Conservation (phyloP, 2,797 vertebrate genomes). For the Salmo trutta region DNA sequence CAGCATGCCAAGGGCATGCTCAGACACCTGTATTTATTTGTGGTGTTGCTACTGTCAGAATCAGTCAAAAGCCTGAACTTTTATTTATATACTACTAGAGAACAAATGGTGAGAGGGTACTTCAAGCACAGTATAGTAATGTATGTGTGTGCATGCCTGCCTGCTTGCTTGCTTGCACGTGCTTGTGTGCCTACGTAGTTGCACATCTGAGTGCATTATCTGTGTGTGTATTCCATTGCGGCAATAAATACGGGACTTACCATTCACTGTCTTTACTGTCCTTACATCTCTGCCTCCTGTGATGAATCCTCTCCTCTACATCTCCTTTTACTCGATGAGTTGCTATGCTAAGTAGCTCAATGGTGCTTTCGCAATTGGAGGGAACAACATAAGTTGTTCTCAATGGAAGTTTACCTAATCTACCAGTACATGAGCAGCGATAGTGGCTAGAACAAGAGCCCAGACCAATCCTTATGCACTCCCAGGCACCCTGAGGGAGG, state of each 20-base stretch:
- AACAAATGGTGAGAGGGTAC: not conserved
- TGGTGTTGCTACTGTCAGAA: not conserved
- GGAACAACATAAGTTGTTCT: not conserved
- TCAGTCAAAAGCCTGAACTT: constrained; percentile 1
- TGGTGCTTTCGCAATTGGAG: not conserved
- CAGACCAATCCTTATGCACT: not conserved
- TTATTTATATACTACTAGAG: not conserved
- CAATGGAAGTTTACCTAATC: not conserved
- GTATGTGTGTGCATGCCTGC: constrained; percentile 8
- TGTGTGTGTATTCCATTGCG: not conserved
- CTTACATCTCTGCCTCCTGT: not conserved
- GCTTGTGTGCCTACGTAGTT: not conserved
- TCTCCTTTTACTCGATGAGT: not conserved
- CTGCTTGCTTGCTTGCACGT: not conserved
- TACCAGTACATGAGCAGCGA: not conserved
- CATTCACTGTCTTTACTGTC: too few species aligned
- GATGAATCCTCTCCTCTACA: not conserved
- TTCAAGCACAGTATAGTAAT: not conserved
- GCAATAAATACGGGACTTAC: not conserved
- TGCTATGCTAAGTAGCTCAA: not conserved
- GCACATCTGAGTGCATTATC: not conserved
- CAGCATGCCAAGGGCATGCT: constrained; percentile 8
- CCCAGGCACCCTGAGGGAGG: not conserved
- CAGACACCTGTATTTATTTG: constrained; percentile 13
- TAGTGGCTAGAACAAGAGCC: not conserved